Conservation (phyloP, 2,113 vertebrate species). For the Varanus komodoensis region DNA sequence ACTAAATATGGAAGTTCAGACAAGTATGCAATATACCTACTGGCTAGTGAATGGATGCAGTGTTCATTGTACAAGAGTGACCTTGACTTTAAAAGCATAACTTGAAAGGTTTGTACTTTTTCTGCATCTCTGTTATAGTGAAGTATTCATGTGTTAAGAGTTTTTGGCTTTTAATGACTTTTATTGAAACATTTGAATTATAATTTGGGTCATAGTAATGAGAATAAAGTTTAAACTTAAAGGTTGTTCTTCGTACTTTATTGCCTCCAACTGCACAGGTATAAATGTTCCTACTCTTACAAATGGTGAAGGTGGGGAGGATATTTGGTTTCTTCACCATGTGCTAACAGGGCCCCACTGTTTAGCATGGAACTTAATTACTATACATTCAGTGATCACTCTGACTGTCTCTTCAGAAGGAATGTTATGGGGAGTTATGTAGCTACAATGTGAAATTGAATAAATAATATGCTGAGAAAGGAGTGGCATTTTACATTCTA, state of each 20-base stretch:
- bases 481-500: not conserved
- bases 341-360: too few relatives aligned
- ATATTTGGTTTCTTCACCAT: not conserved
- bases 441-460: not conserved
- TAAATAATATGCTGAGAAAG: not conserved
- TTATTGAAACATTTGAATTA: conserved; percentile 49
- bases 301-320: not conserved
- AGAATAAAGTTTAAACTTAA: conserved; percentile 59
- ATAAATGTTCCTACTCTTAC: not conserved
- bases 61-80: conserved; percentile 45
- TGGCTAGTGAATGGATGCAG: conserved; percentile 25
- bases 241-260: not conserved
- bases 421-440: not conserved
- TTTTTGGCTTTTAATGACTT: conserved; percentile 41
- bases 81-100: conserved; percentile 35
- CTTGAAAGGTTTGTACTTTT: conserved; percentile 45
- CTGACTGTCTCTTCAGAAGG: too few relatives aligned
- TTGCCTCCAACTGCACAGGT: not conserved
- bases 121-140: conserved; percentile 61
- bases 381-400: too few relatives aligned
- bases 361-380: not conserved
- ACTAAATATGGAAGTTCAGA: not conserved
- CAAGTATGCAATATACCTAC: not conserved
- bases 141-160: conserved; percentile 49
- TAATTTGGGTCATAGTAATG: conserved; percentile 58